A percentile compares a stretch with the other conserved stretches of the same genome.
phyloP scores from a whole-genome alignment of 2,113 vertebrate genomes.

The Thermophis baileyi region DNA sequence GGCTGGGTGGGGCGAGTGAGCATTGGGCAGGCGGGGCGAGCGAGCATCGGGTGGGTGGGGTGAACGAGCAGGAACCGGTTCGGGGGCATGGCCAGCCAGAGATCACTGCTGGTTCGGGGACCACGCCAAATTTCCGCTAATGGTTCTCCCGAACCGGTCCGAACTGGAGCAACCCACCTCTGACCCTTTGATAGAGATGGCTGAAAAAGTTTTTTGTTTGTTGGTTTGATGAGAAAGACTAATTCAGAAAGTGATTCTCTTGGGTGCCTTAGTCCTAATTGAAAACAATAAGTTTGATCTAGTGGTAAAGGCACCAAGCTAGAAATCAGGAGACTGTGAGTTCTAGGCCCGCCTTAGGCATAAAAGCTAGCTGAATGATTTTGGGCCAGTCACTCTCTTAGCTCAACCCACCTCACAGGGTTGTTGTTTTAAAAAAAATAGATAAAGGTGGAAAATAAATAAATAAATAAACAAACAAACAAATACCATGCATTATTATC shows the following conservation, averaged over 20 bases:
- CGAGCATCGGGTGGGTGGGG: too few species aligned
- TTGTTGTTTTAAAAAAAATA: not conserved
- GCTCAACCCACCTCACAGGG: not conserved
- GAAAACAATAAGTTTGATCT: not conserved
- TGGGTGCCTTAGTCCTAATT: not conserved
- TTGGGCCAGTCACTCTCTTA: not conserved
- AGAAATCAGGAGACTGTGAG: not conserved
- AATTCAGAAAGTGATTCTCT: not conserved
- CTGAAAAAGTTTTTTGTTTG: not conserved
- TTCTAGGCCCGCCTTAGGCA: not conserved
- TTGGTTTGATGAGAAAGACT: not conserved
- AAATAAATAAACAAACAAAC: not conserved
- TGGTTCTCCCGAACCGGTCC: too few species aligned
- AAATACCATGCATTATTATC: not conserved
- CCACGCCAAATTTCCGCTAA: too few species aligned
- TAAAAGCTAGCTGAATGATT: too few species aligned
- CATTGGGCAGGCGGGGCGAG: too few species aligned
- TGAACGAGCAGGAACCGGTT: too few species aligned
- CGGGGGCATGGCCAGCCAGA: too few species aligned
- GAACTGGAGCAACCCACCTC: too few species aligned
- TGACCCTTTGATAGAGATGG: not conserved
- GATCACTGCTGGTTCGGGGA: too few species aligned
- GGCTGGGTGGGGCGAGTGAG: too few species aligned
- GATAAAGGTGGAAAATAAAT: not conserved
- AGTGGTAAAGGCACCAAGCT: not conserved